These are phyloP conservation scores for Colletes collaris DNA, from an alignment of 2,888 invertebrate species.

Conservation along the genomic window DNA sequence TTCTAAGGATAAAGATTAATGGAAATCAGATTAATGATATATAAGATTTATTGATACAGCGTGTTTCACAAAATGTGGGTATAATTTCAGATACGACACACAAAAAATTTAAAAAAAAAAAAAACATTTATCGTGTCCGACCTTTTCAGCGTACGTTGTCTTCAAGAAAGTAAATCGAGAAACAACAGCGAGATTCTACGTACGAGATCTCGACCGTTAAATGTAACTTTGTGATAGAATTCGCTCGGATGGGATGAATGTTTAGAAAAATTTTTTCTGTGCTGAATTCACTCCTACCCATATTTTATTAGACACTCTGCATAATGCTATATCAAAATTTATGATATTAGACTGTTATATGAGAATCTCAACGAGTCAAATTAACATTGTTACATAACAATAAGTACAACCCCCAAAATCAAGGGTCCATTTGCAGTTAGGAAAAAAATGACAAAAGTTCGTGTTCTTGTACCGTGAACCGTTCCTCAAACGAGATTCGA, in stretches of 20 bases:
- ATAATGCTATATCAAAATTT: slow-evolving; percentile 50
- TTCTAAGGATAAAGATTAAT: neutral
- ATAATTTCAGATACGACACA: neutral
- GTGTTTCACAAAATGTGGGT: neutral
- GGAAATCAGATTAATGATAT: slow-evolving; percentile 9
- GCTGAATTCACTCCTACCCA: neutral
- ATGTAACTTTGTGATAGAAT: no score
- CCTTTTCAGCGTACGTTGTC: no score
- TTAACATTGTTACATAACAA: slow-evolving; percentile 58
- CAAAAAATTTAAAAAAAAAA: neutral
- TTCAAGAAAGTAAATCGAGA: neutral
- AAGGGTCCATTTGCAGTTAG: slow-evolving; percentile 67
- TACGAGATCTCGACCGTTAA: neutral
- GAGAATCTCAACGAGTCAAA: slow-evolving; percentile 43
- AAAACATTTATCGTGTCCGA: neutral
- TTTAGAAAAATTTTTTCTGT: no score
- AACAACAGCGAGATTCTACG: neutral
- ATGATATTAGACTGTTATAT: slow-evolving; percentile 61
- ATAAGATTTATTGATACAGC: slow-evolving; percentile 30
- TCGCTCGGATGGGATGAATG: no score
- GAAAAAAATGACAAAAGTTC: slow-evolving; percentile 32
- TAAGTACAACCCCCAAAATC: slow-evolving; percentile 66
- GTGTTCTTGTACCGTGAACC: slow-evolving; percentile 28
- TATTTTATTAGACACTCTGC: neutral
- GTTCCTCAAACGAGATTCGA: slow-evolving; percentile 15